These are phyloP conservation scores for Agonopterix subpropinquella DNA, from an alignment of 2,888 invertebrate species.

Conservation along the genomic window DNA sequence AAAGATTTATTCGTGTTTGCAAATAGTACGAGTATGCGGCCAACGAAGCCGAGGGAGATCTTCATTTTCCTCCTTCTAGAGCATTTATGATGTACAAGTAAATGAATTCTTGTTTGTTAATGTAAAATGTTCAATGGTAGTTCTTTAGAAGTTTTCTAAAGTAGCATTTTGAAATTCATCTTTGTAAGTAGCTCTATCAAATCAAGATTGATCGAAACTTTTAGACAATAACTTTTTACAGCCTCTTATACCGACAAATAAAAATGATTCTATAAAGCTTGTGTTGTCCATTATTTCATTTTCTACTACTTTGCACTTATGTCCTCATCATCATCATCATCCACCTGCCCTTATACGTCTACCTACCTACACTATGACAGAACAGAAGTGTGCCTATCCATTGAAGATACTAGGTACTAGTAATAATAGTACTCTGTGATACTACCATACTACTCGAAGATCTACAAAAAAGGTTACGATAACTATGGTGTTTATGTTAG, in stretches of 20 bases:
- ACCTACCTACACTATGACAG: no score
- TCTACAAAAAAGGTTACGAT: no score
- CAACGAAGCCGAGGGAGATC: no score
- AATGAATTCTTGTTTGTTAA: conserved; percentile 5
- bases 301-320: conserved; percentile 2
- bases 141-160: conserved; percentile 33
- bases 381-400: no score
- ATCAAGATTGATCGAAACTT: conserved; percentile 58
- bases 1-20: conserved; percentile 26
- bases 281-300: conserved; percentile 41
- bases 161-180: conserved; percentile 31
- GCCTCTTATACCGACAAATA: conserved; percentile 68
- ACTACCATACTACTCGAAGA: no score
- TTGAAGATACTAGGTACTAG: no score
- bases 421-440: no score
- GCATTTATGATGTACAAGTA: conserved; percentile 36
- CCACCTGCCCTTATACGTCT: no score
- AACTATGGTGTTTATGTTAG: no score
- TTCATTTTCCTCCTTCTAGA: conserved; percentile 15
- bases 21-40: conserved; percentile 12
- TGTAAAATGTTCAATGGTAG: conserved; percentile 12
- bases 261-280: conserved; percentile 56
- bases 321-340: no score
- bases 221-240: conserved; percentile 71
- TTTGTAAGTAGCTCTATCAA: conserved; percentile 43